Evolutionary conservation across 1,140 invertebrate species (phyloP).

Genomic region (Lerema accius): DNA sequence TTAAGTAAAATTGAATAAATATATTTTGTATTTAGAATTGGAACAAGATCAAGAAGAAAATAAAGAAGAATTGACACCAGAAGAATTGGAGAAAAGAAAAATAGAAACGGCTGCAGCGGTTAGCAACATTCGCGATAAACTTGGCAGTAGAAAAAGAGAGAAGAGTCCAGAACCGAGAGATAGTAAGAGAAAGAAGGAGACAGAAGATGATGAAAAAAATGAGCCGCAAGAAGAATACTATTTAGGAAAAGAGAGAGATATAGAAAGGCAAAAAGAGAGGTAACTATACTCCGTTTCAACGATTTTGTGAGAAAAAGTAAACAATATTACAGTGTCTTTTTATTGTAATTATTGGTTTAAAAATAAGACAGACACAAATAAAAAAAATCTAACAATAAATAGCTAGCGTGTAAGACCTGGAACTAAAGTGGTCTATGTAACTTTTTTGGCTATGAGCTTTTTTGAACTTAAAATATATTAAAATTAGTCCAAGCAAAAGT

Average conservation of each 20-base stretch:
- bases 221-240: conserved; percentile 85
- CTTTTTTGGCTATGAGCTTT: no score
- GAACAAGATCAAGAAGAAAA: conserved; percentile 50
- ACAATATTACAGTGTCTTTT: no score
- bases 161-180: conserved; percentile 61
- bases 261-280: conserved; percentile 87
- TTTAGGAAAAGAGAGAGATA: conserved; percentile 86
- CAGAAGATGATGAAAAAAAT: conserved; percentile 44
- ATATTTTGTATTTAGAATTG: conserved; percentile 62
- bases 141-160: conserved; percentile 66
- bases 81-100: conserved; percentile 53
- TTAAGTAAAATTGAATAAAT: conserved; percentile 9
- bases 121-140: conserved; percentile 44
- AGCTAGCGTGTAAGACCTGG: no score
- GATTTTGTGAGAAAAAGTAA: no score
- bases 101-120: conserved; percentile 60
- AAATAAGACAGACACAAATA: no score
- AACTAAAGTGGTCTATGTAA: no score
- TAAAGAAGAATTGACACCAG: conserved; percentile 38
- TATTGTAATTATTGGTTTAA: no score
- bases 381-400: not conserved
- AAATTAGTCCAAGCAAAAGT: no score
- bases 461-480: no score
- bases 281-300: conserved; percentile 77
- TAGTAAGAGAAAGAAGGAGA: conserved; percentile 57